Percentiles rank a stretch among this genome's conserved stretches.
Conservation (phyloP, 1,140 invertebrate species). For the Drosophila subobscura region DNA sequence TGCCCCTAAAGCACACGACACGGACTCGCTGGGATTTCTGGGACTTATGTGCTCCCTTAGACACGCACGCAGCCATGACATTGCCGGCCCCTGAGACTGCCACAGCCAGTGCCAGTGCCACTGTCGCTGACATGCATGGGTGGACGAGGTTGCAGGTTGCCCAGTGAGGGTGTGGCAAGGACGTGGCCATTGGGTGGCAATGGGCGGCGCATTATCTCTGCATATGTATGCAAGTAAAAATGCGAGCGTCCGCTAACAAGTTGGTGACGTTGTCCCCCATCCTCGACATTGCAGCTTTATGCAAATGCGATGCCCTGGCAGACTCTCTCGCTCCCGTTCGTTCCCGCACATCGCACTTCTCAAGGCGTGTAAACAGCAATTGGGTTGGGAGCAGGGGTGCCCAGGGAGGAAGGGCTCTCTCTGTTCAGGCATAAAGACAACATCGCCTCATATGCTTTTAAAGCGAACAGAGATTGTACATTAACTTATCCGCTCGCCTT, state of each 20-base stretch:
- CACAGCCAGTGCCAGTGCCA: conserved; percentile 11
- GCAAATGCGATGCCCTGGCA: conserved; percentile 51
- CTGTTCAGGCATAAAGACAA: conserved; percentile 73
- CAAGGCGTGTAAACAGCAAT: conserved; percentile 37
- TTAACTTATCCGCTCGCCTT: conserved; percentile 66
- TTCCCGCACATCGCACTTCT: conserved; percentile 8
- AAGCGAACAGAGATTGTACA: conserved; percentile 76
- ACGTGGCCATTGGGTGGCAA: conserved; percentile 50
- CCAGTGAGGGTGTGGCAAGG: conserved; percentile 23
- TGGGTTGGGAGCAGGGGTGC: not conserved
- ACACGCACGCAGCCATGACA: conserved; percentile 67
- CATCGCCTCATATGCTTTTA: conserved; percentile 75
- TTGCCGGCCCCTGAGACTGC: conserved; percentile 23
- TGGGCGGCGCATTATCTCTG: conserved; percentile 59
- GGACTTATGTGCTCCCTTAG: conserved; percentile 60
- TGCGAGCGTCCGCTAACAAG: conserved; percentile 70
- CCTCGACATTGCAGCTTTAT: conserved; percentile 45
- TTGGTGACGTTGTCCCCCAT: conserved; percentile 52
- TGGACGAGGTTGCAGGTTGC: not conserved
- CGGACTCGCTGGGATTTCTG: conserved; percentile 52
- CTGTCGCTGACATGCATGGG: conserved; percentile 42
- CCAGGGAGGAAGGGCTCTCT: not conserved
- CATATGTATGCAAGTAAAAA: conserved; percentile 69
- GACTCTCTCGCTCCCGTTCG: too few relatives aligned
- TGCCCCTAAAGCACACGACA: conserved; percentile 22